Percentiles rank a stretch among this genome's conserved stretches.
Conservation (phyloP, 1,140 invertebrate genomes). For the Ceratosolen fusciceps region DNA sequence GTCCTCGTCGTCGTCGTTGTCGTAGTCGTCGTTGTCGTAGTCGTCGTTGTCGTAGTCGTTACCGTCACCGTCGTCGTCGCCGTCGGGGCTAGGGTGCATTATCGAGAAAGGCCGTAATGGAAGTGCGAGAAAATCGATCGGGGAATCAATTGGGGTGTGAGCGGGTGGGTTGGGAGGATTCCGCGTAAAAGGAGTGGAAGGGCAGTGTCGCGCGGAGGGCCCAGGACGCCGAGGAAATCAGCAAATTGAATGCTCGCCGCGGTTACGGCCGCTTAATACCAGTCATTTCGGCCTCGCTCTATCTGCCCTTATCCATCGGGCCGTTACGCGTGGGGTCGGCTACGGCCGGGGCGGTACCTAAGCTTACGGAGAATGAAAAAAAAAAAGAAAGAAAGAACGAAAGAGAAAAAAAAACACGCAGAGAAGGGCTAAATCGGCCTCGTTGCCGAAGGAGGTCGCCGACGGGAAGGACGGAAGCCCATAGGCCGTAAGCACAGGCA, state of each 20-base stretch:
- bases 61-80: too few relatives aligned
- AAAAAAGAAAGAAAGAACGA: too few relatives aligned
- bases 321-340: too few relatives aligned
- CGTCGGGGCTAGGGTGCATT: too few relatives aligned
- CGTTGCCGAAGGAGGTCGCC: slow-evolving; percentile 23
- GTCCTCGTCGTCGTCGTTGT: too few relatives aligned
- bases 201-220: slow-evolving; percentile 1
- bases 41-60: too few relatives aligned
- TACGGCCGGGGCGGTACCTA: too few relatives aligned
- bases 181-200: slow-evolving; percentile 42
- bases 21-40: too few relatives aligned
- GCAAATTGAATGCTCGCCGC: slow-evolving; percentile 43
- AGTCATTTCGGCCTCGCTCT: slow-evolving; percentile 38
- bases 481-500: neutral
- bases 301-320: too few relatives aligned
- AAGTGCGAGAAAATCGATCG: slow-evolving; percentile 42
- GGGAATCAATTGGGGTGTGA: slow-evolving; percentile 36
- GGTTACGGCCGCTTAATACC: slow-evolving; percentile 43
- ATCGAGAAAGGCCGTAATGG: too few relatives aligned
- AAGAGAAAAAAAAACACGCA: slow-evolving; percentile 28
- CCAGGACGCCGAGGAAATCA: slow-evolving; percentile 40
- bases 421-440: slow-evolving; percentile 16
- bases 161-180: slow-evolving; percentile 31
- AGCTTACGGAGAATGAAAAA: too few relatives aligned
- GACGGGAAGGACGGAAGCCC: slow-evolving; percentile 29